Conservation (phyloP, 2,113 vertebrate species). For the Chamaetylas fuelleborni region DNA sequence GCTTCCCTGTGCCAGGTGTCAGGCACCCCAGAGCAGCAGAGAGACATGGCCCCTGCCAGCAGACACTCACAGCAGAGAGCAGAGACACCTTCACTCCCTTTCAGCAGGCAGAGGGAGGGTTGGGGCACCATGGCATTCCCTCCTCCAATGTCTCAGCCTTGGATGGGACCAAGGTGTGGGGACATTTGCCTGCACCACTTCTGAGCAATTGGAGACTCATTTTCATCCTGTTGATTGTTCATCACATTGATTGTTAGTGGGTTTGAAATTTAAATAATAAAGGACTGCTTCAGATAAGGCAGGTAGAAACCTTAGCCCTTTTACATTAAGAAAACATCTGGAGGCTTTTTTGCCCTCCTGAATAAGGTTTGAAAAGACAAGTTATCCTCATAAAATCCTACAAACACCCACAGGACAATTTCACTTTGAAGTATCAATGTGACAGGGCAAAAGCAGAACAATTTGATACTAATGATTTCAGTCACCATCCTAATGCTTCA, state of each 20-base stretch:
- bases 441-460: conserved; percentile 66
- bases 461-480: conserved; percentile 68
- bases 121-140: accelerated
- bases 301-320: conserved; percentile 1
- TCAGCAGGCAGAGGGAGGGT: background rate
- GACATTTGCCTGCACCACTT: background rate
- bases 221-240: background rate
- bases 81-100: background rate
- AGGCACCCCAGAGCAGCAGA: background rate
- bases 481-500: conserved; percentile 66
- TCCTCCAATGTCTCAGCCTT: background rate
- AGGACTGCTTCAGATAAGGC: background rate
- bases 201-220: background rate
- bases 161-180: accelerated
- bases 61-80: accelerated
- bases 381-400: conserved; percentile 41
- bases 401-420: conserved; percentile 55
- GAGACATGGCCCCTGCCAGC: accelerated
- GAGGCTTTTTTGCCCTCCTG: background rate
- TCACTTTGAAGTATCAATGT: conserved; percentile 59
- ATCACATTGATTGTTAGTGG: background rate
- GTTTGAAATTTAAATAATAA: conserved; percentile 37
- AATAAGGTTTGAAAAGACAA: conserved; percentile 49
- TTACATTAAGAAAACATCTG: conserved; percentile 40
- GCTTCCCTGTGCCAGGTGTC: background rate